These are phyloP conservation scores for Polydesmus complanatus DNA, from an alignment of 2,888 invertebrate species.

Conservation along the genomic window DNA sequence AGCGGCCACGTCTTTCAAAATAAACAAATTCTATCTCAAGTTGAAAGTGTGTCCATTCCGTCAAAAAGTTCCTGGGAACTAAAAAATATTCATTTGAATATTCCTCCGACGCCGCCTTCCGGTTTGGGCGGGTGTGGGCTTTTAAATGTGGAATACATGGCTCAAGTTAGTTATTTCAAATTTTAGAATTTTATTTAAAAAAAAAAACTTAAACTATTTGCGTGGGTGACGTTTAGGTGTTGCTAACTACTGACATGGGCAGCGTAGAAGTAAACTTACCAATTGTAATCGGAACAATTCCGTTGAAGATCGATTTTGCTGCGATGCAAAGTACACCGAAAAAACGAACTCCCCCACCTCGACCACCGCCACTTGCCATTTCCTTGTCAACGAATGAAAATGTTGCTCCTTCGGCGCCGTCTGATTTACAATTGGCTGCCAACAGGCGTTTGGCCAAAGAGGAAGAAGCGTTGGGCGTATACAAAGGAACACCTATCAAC, in stretches of 20 bases:
- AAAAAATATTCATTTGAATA: not conserved
- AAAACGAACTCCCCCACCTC: not conserved
- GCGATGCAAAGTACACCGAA: not conserved
- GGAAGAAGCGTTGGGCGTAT: not conserved
- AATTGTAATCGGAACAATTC: not conserved
- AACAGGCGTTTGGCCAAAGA: not conserved
- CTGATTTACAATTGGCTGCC: not conserved
- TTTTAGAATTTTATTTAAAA: not conserved
- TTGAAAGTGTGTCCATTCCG: not conserved
- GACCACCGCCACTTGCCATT: not conserved
- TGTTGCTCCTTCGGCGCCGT: not conserved
- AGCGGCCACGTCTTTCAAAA: not conserved
- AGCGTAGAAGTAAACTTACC: not conserved
- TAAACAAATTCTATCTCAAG: not conserved
- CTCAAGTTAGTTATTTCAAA: not conserved
- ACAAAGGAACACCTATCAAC: not conserved
- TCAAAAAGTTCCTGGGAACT: not conserved
- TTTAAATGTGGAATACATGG: constrained; percentile 36
- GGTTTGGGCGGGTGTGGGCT: not conserved
- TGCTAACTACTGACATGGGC: not conserved
- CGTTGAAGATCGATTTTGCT: not conserved
- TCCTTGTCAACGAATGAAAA: not conserved
- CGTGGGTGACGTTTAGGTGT: not conserved
- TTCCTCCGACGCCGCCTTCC: not conserved
- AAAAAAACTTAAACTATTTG: constrained; percentile 25